Base-by-base conservation (phyloP, 2,113 vertebrate species). In the Malaclemys terrapin region DNA sequence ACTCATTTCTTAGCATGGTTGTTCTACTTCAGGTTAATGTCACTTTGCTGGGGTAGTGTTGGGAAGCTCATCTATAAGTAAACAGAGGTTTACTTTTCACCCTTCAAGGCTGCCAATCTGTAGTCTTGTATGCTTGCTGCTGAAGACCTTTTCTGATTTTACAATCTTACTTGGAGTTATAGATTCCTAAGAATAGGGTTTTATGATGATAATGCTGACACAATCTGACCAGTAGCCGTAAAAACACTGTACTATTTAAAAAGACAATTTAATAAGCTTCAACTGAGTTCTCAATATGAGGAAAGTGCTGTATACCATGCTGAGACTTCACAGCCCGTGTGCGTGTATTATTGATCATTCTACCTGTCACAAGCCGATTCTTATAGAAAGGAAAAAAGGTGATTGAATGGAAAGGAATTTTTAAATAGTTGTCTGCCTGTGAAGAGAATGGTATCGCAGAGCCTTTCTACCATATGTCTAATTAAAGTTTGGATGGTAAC, bases 401-500 rank as follows among this genome's bases (percentile, higher is more conserved):
- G 88, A 93, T 38, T 17, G 76, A 90, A 42, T 78, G 38, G 38
- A 31, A 96, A 80, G 42, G 35, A 78, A 50, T 91, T 78, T 95
- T 76, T 89, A 92, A 92, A 87, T 35, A 24, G 20, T 89, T 91
- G 8, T 35, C 52, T 83, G 35, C 45, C 82, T 72, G n/a, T 76
- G 69, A 94, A 82, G 50, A 95, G 72, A 94, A 45, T 54, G 72
- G 50, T 80, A 42, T 57, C 91, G 13, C 53, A 9, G 82, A 82
- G 87, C 29, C 79, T 89, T 76, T 93, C 27, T 42, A 50, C 42
- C n/a, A 20, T 50, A 24, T 42, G 24, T 27, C 54, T 95, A 94
- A 87, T 93, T 89, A 87, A 97, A 92, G 75, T 31, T 94, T 89
- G 85, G 86, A 82, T 91, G 90, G 86, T 88, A 85, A n/a, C 20